Evolutionary conservation across 2,888 invertebrate species (phyloP), one percentile per base, ranked within the genome.

Genomic region (Diarsia rubi): DNA sequence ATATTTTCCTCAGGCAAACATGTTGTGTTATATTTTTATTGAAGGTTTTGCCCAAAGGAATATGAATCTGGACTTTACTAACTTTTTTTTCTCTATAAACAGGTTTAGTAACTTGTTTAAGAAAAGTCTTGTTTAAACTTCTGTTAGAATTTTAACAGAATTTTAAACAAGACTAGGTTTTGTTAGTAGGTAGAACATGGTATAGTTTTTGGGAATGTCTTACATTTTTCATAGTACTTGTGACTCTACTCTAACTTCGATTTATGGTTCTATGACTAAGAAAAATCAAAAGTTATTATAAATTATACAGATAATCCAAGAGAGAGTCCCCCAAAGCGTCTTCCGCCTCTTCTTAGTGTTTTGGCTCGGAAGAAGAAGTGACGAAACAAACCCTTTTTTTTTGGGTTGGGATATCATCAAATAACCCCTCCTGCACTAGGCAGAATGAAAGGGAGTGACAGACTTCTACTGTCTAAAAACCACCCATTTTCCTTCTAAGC

Each of bases 11-110:
- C 45, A 59, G 31, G 21, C 44, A 37, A 42, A 31, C 49, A 37
- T 37, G 12, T 59, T 64, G 11, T 45, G 52, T 67, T 31, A 44
- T 63, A 24, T 63, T 63, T 66, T 63, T 70, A 19, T 63, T n/a
- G 45, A 52, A 27, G n/a, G 31, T 11, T 57, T 42, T 66, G 8
- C 78, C 52, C 78, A 42, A 62, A 45, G 78, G 70, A 57, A 78
- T 45, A 45, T 14, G 45, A 62, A 67, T 42, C 6, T 24, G 27
- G 31, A 69, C 42, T 63, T 52, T 42, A 2, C 12, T 24, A 72
- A 47, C 49, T 65, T 65, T 68, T 71, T 67, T 21, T 42, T 19
- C 19, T 67, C 54, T 45, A 57, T 76, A 67, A 45, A 67, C 4
- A 27, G 21, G 14, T 67, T 57, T 8, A 37, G 12, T 54, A 47